Evolutionary conservation across 2,113 vertebrate genomes (phyloP).

Genomic region (Plectropomus leopardus): DNA sequence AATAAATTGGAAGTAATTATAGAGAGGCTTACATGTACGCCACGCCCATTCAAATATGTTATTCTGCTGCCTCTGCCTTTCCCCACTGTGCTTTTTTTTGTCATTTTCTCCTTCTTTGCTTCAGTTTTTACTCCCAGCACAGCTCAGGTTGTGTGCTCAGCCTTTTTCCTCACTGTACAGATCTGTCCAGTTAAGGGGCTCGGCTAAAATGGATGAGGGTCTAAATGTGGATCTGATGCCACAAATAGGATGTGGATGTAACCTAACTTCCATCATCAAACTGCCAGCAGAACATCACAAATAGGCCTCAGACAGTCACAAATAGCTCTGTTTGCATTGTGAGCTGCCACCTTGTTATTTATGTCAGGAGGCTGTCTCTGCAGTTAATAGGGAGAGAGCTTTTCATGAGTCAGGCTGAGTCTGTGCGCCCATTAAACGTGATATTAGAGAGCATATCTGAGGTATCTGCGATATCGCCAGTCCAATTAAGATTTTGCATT

Average conservation of each 20-base stretch:
- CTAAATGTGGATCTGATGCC: constrained; percentile 51
- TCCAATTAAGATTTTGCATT: background rate
- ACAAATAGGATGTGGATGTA: constrained; percentile 70
- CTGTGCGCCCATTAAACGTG: background rate
- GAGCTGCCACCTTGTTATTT: constrained; percentile 60
- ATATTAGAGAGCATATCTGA: background rate
- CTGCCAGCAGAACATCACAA: constrained; percentile 53
- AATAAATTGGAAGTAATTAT: constrained; percentile 69
- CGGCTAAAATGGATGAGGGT: constrained; percentile 16
- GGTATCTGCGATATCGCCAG: background rate
- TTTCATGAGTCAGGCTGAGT: background rate
- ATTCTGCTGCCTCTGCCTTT: constrained; percentile 41
- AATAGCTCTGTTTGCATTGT: constrained; percentile 69
- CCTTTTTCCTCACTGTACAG: background rate
- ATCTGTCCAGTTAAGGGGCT: constrained; percentile 63
- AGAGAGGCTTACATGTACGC: constrained; percentile 46
- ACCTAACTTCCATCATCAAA: constrained; percentile 65
- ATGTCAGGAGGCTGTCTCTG: constrained; percentile 24
- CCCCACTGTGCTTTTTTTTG: background rate
- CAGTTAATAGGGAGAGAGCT: constrained; percentile 7
- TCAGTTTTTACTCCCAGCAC: background rate
- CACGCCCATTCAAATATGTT: constrained; percentile 67
- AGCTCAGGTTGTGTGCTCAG: background rate
- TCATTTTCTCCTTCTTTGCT: background rate
- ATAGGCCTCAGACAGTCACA: constrained; percentile 56